Conservation (phyloP, 1,140 invertebrate genomes). For the Drosophila simulans region DNA sequence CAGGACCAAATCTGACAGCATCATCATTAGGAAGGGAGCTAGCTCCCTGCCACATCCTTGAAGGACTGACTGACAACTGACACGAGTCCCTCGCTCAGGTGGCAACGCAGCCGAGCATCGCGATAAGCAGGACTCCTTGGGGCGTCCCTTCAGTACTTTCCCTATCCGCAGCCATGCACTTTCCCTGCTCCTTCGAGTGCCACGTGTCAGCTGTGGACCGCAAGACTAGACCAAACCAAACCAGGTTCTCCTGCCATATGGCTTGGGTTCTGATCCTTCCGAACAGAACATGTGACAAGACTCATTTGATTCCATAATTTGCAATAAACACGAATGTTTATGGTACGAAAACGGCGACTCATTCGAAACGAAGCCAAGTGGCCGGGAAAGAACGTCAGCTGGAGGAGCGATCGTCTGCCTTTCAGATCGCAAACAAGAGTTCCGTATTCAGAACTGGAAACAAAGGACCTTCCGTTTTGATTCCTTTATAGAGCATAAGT, state of each 20-base stretch:
- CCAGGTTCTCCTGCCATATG: constrained; percentile 56
- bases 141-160: constrained; percentile 67
- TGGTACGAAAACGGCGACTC: constrained; percentile 50
- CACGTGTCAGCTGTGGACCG: constrained; percentile 63
- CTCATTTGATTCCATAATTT: constrained; percentile 62
- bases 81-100: constrained; percentile 39
- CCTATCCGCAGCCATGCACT: constrained; percentile 41
- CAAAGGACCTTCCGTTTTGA: constrained; percentile 26
- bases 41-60: background rate
- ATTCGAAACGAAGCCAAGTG: constrained; percentile 30
- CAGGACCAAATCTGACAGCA: constrained; percentile 70
- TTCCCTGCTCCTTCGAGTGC: constrained; percentile 31
- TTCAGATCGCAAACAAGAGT: background rate
- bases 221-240: constrained; percentile 39
- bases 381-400: constrained; percentile 11
- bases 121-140: constrained; percentile 73
- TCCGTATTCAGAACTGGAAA: background rate
- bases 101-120: constrained; percentile 26
- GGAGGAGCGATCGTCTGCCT: constrained; percentile 24
- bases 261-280: background rate
- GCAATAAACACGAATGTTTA: constrained; percentile 78
- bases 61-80: constrained; percentile 71
- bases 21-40: constrained; percentile 62
- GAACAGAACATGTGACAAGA: constrained; percentile 63
- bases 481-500: constrained; percentile 6